Evolutionary conservation across 1,140 invertebrate genomes (phyloP).

Genomic region (Whitmania pigra): DNA sequence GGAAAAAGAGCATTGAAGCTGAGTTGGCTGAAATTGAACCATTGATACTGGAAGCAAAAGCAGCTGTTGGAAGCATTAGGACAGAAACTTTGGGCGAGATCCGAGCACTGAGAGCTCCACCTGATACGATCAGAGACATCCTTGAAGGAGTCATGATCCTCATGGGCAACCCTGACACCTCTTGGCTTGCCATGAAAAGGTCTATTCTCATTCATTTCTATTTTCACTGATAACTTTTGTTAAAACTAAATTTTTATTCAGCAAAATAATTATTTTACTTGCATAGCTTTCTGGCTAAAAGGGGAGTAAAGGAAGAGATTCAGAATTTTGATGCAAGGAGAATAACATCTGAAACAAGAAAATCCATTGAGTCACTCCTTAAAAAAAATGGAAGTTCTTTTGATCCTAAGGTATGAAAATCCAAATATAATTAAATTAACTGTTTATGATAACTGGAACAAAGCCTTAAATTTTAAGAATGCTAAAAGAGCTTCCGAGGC

Average conservation of each 20-base stretch:
- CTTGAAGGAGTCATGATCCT: slow-evolving; percentile 89
- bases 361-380: slow-evolving; percentile 70
- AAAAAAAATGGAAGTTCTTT: slow-evolving; percentile 71
- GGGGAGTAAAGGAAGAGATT: slow-evolving; percentile 94
- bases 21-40: slow-evolving; percentile 88
- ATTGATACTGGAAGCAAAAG: slow-evolving; percentile 60
- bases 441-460: slow-evolving; percentile 6
- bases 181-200: slow-evolving; percentile 98
- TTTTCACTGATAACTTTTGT: background rate
- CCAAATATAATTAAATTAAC: slow-evolving; percentile 8
- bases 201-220: slow-evolving; percentile 28
- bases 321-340: slow-evolving; percentile 80
- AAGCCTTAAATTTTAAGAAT: slow-evolving; percentile 40
- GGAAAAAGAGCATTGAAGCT: slow-evolving; percentile 76
- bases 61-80: slow-evolving; percentile 86
- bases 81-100: slow-evolving; percentile 87
- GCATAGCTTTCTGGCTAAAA: slow-evolving; percentile 71
- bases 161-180: slow-evolving; percentile 95
- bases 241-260: too few species aligned
- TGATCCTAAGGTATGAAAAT: slow-evolving; percentile 53
- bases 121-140: slow-evolving; percentile 88
- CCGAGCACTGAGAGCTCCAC: slow-evolving; percentile 82
- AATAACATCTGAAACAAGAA: slow-evolving; percentile 65
- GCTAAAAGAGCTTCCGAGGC: slow-evolving; percentile 86
- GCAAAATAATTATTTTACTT: slow-evolving; percentile 10